Conservation (phyloP, 1,140 invertebrate genomes). For the Macrocentrus cingulum region DNA sequence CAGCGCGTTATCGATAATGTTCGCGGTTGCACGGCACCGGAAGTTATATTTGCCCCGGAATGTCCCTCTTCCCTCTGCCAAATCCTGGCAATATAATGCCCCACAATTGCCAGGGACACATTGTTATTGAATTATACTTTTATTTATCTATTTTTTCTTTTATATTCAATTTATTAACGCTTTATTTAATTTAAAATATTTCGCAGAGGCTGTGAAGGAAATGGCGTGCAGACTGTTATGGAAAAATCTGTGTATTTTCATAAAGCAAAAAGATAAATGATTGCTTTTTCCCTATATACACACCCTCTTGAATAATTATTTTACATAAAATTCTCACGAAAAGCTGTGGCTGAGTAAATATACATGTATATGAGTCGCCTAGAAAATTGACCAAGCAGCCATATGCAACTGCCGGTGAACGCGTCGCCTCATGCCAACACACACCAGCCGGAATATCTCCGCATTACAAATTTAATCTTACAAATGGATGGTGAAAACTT, state of each 20-base stretch:
- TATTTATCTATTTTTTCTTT: background rate
- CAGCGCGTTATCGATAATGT: constrained; percentile 56
- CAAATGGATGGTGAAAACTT: constrained; percentile 61
- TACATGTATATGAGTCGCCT: constrained; percentile 15
- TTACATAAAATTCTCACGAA: background rate
- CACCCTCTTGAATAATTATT: too few species aligned
- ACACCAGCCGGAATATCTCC: constrained; percentile 28
- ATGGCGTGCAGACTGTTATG: too few species aligned
- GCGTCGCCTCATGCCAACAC: constrained; percentile 18
- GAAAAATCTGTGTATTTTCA: too few species aligned
- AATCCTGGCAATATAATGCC: background rate
- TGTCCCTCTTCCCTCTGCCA: constrained; percentile 2
- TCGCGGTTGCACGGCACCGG: constrained; percentile 49
- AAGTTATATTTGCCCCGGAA: constrained; percentile 48
- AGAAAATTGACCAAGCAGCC: constrained; percentile 52
- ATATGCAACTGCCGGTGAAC: constrained; percentile 48
- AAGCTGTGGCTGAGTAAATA: constrained; percentile 3
- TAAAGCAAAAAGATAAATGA: too few species aligned
- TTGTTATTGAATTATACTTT: too few species aligned
- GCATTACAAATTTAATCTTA: constrained; percentile 63
- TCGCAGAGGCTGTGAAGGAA: background rate
- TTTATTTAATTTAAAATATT: background rate
- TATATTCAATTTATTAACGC: constrained; percentile 2
- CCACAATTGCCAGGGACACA: background rate
- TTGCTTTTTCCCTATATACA: too few species aligned